Percentiles rank a stretch among this genome's conserved stretches.
Conservation (phyloP, 2,797 vertebrate genomes). For the Phalloptychus januarius region DNA sequence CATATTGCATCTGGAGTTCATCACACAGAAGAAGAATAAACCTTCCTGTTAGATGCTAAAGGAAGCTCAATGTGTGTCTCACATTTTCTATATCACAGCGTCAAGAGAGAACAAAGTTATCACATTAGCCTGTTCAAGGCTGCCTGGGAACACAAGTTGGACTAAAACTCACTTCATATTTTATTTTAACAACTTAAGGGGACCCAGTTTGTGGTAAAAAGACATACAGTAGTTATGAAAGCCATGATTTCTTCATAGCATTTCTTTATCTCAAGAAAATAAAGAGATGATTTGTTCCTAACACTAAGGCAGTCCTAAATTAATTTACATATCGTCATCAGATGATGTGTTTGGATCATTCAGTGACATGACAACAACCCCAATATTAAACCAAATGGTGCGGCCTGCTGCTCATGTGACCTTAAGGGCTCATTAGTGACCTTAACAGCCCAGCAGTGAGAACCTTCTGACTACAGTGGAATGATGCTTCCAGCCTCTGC, state of each 20-base stretch:
- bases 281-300: background rate
- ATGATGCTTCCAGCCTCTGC: background rate
- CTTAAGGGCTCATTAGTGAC: background rate
- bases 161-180: background rate
- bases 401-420: background rate
- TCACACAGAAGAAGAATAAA: no score
- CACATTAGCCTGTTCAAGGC: no score
- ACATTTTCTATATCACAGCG: no score
- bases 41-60: no score
- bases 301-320: background rate
- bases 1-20: no score
- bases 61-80: no score
- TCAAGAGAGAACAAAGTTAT: no score
- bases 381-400: background rate
- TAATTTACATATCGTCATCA: background rate
- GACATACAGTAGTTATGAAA: background rate
- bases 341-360: background rate
- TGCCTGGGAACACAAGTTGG: background rate
- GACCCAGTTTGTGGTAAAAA: background rate
- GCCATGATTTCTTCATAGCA: background rate
- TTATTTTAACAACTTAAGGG: background rate
- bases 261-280: background rate
- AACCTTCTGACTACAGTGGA: background rate
- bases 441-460: background rate
- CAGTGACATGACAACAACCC: background rate